phyloP scores from a whole-genome alignment of 2,888 invertebrate species.

The Spilosoma lubricipeda region DNA sequence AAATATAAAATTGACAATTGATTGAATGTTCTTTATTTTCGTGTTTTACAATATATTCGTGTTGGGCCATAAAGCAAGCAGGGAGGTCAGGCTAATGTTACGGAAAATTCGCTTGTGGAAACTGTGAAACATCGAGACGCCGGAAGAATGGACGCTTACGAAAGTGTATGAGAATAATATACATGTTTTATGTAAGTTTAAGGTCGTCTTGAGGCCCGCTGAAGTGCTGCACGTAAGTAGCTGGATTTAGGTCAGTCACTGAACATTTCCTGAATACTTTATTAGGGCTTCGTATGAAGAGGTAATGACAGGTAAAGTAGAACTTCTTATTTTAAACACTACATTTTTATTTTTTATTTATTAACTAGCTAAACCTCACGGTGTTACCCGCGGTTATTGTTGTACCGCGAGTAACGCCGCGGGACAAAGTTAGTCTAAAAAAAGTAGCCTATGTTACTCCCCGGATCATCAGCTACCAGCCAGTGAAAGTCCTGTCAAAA shows the following conservation, averaged over 20 bases:
- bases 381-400: too few relatives aligned
- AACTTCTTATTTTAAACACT: neutral
- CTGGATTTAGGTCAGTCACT: neutral
- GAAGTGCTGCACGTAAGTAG: slow-evolving; percentile 1
- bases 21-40: slow-evolving; percentile 46
- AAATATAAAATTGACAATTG: slow-evolving; percentile 36
- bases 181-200: slow-evolving; percentile 39
- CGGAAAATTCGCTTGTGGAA: slow-evolving; percentile 52
- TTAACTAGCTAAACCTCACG: too few relatives aligned
- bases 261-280: neutral
- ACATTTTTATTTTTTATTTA: neutral
- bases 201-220: neutral
- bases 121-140: slow-evolving; percentile 27
- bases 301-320: neutral
- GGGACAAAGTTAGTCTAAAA: too few relatives aligned
- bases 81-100: slow-evolving; percentile 50
- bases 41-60: slow-evolving; percentile 43
- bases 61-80: slow-evolving; percentile 49
- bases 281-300: neutral
- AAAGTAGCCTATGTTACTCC: too few relatives aligned
- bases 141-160: slow-evolving; percentile 40
- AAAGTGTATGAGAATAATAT: slow-evolving; percentile 40
- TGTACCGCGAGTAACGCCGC: too few relatives aligned
- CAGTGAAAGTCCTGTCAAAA: too few relatives aligned
- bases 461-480: too few relatives aligned